Evolutionary conservation across 1,140 invertebrate species (phyloP).

Genomic region (Panagrolaimus sp.): DNA sequence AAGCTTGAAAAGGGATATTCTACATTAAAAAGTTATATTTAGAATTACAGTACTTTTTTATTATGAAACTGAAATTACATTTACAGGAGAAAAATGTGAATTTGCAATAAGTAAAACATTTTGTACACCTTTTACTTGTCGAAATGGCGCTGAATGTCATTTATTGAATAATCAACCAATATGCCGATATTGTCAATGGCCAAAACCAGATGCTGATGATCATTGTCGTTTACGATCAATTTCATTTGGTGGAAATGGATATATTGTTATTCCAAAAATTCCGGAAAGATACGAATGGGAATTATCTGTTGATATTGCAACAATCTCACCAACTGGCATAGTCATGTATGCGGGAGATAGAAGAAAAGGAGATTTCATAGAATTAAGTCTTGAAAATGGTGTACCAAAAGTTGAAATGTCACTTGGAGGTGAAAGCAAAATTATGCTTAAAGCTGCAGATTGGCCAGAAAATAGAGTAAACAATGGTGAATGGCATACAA

Average conservation of each 20-base stretch:
- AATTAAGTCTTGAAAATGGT: constrained; percentile 73
- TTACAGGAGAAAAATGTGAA: constrained; percentile 75
- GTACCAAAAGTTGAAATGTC: constrained; percentile 81
- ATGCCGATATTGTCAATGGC: constrained; percentile 44
- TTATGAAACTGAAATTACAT: too few relatives aligned
- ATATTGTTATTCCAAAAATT: constrained; percentile 32
- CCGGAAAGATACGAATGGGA: constrained; percentile 52
- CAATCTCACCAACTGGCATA: constrained; percentile 68
- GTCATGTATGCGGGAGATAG: constrained; percentile 61
- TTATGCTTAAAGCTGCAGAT: constrained; percentile 65
- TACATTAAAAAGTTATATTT: too few relatives aligned
- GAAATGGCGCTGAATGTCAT: constrained; percentile 50
- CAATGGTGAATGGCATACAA: constrained; percentile 88
- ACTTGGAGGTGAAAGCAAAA: constrained; percentile 70
- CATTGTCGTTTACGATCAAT: constrained; percentile 44
- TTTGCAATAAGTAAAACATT: constrained; percentile 67
- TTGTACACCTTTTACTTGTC: constrained; percentile 64
- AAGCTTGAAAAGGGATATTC: too few relatives aligned
- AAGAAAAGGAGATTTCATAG: constrained; percentile 69
- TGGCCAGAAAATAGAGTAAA: constrained; percentile 69
- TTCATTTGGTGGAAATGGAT: constrained; percentile 49
- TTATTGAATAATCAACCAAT: constrained; percentile 30
- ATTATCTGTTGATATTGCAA: constrained; percentile 44
- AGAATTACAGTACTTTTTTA: too few relatives aligned
- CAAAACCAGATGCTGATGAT: constrained; percentile 40